Evolutionary conservation across 2,797 vertebrate genomes (phyloP), one percentile per base, ranked within the genome.

Genomic region (Orientallactaga sibirica): DNA sequence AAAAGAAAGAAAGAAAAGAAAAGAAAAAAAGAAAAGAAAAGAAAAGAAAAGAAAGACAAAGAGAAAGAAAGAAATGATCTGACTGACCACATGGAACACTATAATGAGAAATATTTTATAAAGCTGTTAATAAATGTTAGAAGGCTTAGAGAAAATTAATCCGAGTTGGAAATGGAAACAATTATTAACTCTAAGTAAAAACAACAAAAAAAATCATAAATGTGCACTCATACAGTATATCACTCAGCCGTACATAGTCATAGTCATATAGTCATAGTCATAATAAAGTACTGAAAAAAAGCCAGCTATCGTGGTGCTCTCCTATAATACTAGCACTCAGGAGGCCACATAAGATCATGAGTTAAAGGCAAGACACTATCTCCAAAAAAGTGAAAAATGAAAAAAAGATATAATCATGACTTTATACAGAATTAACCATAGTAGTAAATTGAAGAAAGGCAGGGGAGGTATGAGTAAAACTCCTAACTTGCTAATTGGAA

Each of bases 151-250:
- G 33, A 91, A 91, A 88, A 62, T 85, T 37, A 88, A 92, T 62
- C n/a, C 58, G 29, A 62, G 22, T 0, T 3, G 25, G 48, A 92
- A 88, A 75, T 41, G 15, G 15, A 86, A 52, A 27, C 20, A 86
- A 78, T 82, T 64, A 77, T 43, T 92, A 24, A 68, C 43, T 82
- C 48, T 8, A 43, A 29, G 61, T 18, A 52, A 94, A 78, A 92
- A 90, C 16, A 81, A 83, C 80, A 93, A 91, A 68, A 86, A 27
- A 91, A 91, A 70, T 88, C 24, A 76, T 22, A 82, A 88, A 58
- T 67, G 82, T 55, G 22, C 52, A 83, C 4, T 86, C 73, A 84
- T 6, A 77, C 5, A 68, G 24, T n/a, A 81, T 33, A 86, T 62
- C 43, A 18, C 33, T 89, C 85, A 80, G 33, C 33, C 33, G 33